Base-by-base conservation (phyloP, 2,113 vertebrate species). In the Calyptommatus sinebrachiatus region DNA sequence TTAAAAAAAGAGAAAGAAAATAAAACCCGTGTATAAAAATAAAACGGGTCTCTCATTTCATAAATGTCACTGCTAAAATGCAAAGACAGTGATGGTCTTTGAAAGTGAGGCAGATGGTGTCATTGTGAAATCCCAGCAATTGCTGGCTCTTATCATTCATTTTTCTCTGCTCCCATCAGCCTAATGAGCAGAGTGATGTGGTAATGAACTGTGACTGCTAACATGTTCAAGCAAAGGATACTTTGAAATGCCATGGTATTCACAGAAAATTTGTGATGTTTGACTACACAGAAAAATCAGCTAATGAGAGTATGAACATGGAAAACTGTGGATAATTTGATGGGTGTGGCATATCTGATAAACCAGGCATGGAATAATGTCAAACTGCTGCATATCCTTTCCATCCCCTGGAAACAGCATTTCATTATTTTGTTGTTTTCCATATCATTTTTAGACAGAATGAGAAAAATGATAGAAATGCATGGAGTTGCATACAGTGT, bases 131-230 rank as follows among this genome's bases (percentile, higher is more conserved):
- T 82, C 63, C 77, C 79, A 35, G 61, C 7, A n/a, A 79, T 14
- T 45, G 46, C 14, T 81, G 82, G 22, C 81, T 60, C 66, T 85
- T 66, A 48, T 8, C 9, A 67, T 86, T 89, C 66, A 76, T 63
- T 71, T 82, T 66, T 76, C 76, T 89, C 45, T 74, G 75, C 71
- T n/a, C 73, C 76, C 57, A 72, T 81, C 76, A 80, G 28, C 29
- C 48, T 88, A 71, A 79, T 81, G 65, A 81, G 53, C 50, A 81
- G 31, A 75, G 66, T 75, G 20, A 50, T 68, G 12, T 35, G 14
- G n/a, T 81, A 81, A 76, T 57, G 65, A 81, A 69, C 53, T 62
- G 50, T 75, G 73, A 76, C 66, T 76, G 66, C 53, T 81, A 81
- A 81, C 66, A 62, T 48, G 50, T 28, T 26, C 53, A 29, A 41